Percentiles rank a stretch among this genome's conserved stretches.
Evolutionary conservation across 1,140 invertebrate species (phyloP).

Genomic region (Notospermus geniculatus): DNA sequence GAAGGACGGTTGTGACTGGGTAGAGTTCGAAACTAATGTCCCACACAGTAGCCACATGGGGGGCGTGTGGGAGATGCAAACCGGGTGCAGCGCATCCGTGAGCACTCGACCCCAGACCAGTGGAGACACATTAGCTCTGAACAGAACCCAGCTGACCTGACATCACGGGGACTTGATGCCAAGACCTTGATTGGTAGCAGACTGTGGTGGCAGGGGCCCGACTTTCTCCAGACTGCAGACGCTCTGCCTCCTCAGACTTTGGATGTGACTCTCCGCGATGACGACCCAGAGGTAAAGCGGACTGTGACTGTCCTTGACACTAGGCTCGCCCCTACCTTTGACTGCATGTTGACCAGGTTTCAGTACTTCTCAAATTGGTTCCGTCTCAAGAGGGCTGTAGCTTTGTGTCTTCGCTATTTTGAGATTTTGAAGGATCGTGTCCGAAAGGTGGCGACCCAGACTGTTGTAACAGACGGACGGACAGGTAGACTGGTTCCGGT

Average conservation of each 20-base stretch:
- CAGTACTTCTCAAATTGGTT: no score
- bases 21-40: constrained; percentile 4
- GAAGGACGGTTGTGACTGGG: no score
- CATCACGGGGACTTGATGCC: no score
- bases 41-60: constrained; percentile 6
- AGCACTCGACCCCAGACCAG: background rate
- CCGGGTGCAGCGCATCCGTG: background rate
- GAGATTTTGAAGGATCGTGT: background rate
- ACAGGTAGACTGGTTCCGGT: background rate
- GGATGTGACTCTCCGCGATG: background rate
- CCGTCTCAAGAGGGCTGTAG: no score
- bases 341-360: no score
- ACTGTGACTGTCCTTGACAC: background rate
- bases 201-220: constrained; percentile 2
- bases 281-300: constrained; percentile 8
- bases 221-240: background rate
- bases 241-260: background rate
- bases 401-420: background rate
- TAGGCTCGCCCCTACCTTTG: no score
- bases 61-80: constrained; percentile 11
- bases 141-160: no score
- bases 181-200: constrained; percentile 13
- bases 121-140: background rate
- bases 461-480: constrained; percentile 17
- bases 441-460: no score